Percentiles rank a stretch among this genome's conserved stretches.
These are phyloP conservation scores for Elaphurus davidianus DNA, from an alignment of 2,113 vertebrate genomes.

Conservation along the genomic window DNA sequence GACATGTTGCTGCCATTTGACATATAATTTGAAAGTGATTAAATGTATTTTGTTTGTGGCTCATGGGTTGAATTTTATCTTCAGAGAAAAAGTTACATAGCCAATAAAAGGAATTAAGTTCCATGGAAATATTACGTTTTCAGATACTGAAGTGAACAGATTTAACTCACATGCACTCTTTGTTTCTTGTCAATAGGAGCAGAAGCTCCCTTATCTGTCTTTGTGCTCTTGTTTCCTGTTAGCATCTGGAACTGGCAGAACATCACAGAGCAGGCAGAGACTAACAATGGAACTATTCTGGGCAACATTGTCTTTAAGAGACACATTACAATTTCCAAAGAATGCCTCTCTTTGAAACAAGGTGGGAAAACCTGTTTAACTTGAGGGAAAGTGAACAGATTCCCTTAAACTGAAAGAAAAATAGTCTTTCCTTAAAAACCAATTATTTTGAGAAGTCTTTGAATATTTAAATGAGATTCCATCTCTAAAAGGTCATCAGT, in stretches of 20 bases:
- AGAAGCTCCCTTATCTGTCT: neutral
- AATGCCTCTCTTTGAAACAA: neutral
- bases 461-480: neutral
- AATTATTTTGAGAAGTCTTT: neutral
- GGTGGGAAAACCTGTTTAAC: neutral
- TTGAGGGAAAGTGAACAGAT: neutral
- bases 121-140: neutral
- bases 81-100: neutral
- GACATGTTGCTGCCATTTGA: neutral
- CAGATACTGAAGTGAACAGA: neutral
- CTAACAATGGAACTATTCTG: neutral
- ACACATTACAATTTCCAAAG: neutral
- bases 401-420: neutral
- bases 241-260: neutral
- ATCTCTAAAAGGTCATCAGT: neutral
- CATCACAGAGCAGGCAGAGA: neutral
- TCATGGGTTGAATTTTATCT: neutral
- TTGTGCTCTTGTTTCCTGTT: neutral
- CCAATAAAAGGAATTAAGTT: neutral
- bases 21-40: neutral
- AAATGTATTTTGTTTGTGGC: neutral
- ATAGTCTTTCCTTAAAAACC: neutral
- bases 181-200: neutral
- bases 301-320: neutral
- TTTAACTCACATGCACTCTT: neutral